Base-by-base conservation (phyloP, 2,888 invertebrate species). In the Acleris cristana region DNA sequence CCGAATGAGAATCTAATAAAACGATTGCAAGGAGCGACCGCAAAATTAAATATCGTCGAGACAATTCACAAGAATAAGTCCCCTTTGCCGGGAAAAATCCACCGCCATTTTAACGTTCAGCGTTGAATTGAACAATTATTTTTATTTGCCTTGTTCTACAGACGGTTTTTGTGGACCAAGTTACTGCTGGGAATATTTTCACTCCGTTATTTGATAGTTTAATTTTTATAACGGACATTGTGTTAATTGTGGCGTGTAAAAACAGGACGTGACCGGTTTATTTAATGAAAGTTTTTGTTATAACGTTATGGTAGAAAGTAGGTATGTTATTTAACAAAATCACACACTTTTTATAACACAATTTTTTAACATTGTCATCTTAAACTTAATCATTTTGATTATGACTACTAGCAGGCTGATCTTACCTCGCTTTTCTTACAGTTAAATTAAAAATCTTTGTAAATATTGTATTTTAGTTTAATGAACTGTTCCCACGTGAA, bases 81-180 rank as follows among this genome's bases (percentile, higher is more conserved):
- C 61, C 54, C 18, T 67, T 63, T 57, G 62, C 58, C 34, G 48
- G 64, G 61, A 61, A 65, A 56, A 65, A 69, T 63, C 67, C 45
- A 57, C 61, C 62, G 19, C 60, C 69, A 66, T 68, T 71, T 70
- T 70, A 65, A 58, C 53, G 34, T 64, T 21, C 34, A 55, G 61
- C 63, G 66, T 71, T 68, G 70, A 72, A 77, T 75, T 73, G 77
- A 73, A 73, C 76, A 77, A 78, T 77, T 76, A 76, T 75, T 77
- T 77, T 79, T 77, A 77, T 78, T 75, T 76, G 67, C 62, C 62
- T 49, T 64, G 65, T 64, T 63, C 66, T 67, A 64, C 64, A 59
- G 58, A 52, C 44, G 61, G 61, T 61, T 56, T 66, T 61, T 57
- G 61, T 56, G 56, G 45, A 61, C 56, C 56, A 56, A 66, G 61